Evolutionary conservation across 1,140 invertebrate species (phyloP).

Genomic region (Grapholita molesta): DNA sequence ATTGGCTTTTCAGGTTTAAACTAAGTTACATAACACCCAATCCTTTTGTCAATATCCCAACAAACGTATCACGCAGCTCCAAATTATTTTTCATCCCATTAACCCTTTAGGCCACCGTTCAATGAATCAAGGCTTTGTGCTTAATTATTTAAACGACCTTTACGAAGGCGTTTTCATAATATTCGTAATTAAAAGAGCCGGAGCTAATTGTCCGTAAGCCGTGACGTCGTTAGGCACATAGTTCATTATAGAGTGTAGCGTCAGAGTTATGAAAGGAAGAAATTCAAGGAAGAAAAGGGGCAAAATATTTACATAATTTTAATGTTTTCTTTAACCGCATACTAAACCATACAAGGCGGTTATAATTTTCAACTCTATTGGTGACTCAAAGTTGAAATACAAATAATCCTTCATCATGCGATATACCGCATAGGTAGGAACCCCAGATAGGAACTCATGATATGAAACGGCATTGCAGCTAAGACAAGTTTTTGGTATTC

Average conservation of each 20-base stretch:
- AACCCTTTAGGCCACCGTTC: constrained; percentile 48
- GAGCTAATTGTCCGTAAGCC: constrained; percentile 57
- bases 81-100: constrained; percentile 51
- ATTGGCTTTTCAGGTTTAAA: too few species aligned
- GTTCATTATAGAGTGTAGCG: constrained; percentile 34
- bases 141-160: constrained; percentile 60
- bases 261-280: constrained; percentile 2
- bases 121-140: constrained; percentile 46
- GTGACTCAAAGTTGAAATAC: too few species aligned
- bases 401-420: too few species aligned
- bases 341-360: too few species aligned
- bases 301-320: too few species aligned
- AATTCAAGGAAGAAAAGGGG: not conserved
- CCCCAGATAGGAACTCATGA: too few species aligned
- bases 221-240: constrained; percentile 39
- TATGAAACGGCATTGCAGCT: too few species aligned
- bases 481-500: too few species aligned
- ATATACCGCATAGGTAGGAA: too few species aligned
- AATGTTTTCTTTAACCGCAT: too few species aligned
- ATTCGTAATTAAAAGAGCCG: constrained; percentile 57
- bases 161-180: constrained; percentile 49
- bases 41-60: not conserved
- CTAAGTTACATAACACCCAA: not conserved
- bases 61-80: not conserved
- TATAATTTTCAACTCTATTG: too few species aligned